Evolutionary conservation across 2,888 invertebrate species (phyloP).

Genomic region (Helicoverpa assulta): DNA sequence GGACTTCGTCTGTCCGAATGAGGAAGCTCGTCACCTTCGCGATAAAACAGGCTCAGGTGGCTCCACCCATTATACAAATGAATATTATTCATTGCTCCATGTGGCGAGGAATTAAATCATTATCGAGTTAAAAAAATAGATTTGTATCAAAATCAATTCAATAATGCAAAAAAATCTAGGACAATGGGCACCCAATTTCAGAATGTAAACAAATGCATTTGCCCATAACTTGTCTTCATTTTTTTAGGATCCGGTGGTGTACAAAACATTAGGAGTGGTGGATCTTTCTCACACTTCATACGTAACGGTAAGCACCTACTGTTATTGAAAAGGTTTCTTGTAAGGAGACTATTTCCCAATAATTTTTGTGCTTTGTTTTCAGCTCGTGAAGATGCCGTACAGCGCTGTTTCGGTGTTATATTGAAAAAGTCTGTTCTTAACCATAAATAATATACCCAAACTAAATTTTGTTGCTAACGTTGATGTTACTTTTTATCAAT

Average conservation of each 20-base stretch:
- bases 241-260: constrained; percentile 37
- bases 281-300: constrained; percentile 40
- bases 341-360: too few relatives aligned
- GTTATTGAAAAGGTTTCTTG: too few relatives aligned
- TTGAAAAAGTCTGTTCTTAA: background rate
- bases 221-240: background rate
- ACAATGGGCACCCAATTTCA: too few relatives aligned
- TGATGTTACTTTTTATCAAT: too few relatives aligned
- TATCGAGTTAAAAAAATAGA: too few relatives aligned
- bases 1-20: constrained; percentile 36
- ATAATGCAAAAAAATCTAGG: background rate
- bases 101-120: too few relatives aligned
- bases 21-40: constrained; percentile 47
- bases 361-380: constrained; percentile 15
- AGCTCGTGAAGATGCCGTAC: constrained; percentile 41
- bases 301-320: constrained; percentile 22
- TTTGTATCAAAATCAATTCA: too few relatives aligned
- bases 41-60: constrained; percentile 46
- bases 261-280: constrained; percentile 35
- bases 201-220: too few relatives aligned
- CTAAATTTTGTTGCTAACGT: too few relatives aligned
- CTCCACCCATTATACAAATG: too few relatives aligned
- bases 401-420: constrained; percentile 35
- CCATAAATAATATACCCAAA: too few relatives aligned
- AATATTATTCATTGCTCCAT: too few relatives aligned